Percentiles rank a stretch among this genome's conserved stretches.
Conservation (phyloP, 2,888 invertebrate species). For the Ecliptopera silaceata region DNA sequence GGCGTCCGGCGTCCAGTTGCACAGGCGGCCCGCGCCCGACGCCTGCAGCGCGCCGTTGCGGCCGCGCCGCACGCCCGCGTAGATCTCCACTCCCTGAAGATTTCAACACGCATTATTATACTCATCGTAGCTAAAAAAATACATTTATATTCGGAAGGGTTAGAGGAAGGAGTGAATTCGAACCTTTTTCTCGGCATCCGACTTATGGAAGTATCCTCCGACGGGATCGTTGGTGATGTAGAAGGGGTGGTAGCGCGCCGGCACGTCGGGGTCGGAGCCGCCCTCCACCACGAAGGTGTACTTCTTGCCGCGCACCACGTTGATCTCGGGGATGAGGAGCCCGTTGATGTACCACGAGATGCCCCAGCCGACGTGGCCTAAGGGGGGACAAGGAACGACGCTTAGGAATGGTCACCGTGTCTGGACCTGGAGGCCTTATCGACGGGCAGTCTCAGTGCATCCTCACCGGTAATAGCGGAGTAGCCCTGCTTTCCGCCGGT, state of each 20-base stretch:
- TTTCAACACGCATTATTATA: slow-evolving; percentile 1
- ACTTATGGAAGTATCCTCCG: slow-evolving; percentile 94
- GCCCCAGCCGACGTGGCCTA: slow-evolving; percentile 97
- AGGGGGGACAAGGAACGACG: no score
- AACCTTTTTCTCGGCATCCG: slow-evolving; percentile 91
- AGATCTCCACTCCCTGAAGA: slow-evolving; percentile 88
- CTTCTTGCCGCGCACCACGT: slow-evolving; percentile 92
- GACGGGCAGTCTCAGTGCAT: no score
- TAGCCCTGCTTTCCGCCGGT: slow-evolving; percentile 96
- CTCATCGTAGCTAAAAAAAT: no score
- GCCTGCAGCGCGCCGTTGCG: slow-evolving; percentile 87
- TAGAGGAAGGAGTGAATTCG: slow-evolving; percentile 9
- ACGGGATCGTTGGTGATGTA: slow-evolving; percentile 96
- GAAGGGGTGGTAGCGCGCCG: slow-evolving; percentile 95
- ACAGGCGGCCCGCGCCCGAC: slow-evolving; percentile 91
- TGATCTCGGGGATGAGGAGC: slow-evolving; percentile 94
- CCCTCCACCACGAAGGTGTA: slow-evolving; percentile 96
- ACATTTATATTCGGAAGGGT: no score
- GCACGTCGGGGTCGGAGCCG: slow-evolving; percentile 89
- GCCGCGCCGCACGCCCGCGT: slow-evolving; percentile 89
- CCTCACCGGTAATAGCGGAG: slow-evolving; percentile 92
- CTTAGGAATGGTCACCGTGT: no score
- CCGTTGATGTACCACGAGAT: slow-evolving; percentile 98
- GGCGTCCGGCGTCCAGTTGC: slow-evolving; percentile 93
- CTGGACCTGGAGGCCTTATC: no score